Base-by-base conservation (phyloP, 2,113 vertebrate species). In the Mus pahari region DNA sequence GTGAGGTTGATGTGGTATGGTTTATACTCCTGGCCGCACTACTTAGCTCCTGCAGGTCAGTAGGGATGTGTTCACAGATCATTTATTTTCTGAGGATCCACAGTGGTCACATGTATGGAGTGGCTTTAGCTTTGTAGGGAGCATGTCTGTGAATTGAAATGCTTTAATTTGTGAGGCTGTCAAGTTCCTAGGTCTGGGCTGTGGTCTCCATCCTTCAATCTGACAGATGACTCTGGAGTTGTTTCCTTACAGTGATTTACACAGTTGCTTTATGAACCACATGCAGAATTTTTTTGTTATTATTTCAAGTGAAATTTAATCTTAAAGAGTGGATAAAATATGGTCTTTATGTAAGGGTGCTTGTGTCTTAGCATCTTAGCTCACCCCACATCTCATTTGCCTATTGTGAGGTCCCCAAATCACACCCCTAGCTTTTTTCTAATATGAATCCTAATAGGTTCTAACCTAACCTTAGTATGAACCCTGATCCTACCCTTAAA, bases 201-300 rank as follows among this genome's bases (percentile, higher is more conserved):
- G 6, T 39, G 50, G 42, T n/a, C 12, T 70, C 73, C 70, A 55
- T 58, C 70, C 94, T 94, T 89, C 66, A 71, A 20, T 75, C 77
- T 73, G 48, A 71, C 16, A 39, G 20, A 26, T 81, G 92, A 24
- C 53, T 70, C 77, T 74, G 12, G n/a, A 78, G 5, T 33, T 81
- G 5, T 33, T 81, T 81, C 60, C 6, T 92, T 50, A 90, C 7
- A 5, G 22, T 60, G 73, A 73, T 86, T 93, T 94, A 89, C 20
- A 96, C 91, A 62, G 16, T 8, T n/a, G 22, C 5, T 60, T 58
- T 81, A 70, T 66, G 36, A 95, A 82, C 91, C 73, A 95, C 90
- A 68, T 14, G n/a, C 17, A 96, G 64, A 22, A 26, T 55, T 28
- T 5, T 5, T 86, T 91, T 77, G 68, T 73, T 68, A 73, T 78